Evolutionary conservation across 2,888 invertebrate genomes (phyloP), one percentile per base, ranked within the genome.

Genomic region (Autographa gamma): DNA sequence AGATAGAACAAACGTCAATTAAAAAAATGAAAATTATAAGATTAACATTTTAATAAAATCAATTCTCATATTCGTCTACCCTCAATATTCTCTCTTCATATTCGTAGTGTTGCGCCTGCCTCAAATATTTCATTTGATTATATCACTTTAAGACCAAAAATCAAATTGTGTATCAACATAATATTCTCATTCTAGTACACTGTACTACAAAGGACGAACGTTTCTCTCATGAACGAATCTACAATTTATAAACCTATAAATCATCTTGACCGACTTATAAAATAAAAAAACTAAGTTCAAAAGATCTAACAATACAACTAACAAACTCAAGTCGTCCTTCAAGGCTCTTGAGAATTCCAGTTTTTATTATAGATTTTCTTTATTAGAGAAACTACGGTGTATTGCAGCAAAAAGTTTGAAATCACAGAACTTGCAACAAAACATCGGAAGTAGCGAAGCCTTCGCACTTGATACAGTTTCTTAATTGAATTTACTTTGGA

Each of bases 401-500:
- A 70, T 25, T 60, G 58, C 41, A 52, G 52, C 60, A 69, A 65
- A 71, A 71, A 64, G 31, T 68, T 59, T 34, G 60, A 61, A 79
- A 74, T 74, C 69, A 54, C 59, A 38, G 59, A 63, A 43, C 56
- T 63, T 14, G 61, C 70, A 69, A 74, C 69, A 71, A 82, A 80
- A 82, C 80, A 79, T 68, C 34, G 63, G 59, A 60, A 77, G 48
- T 5, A 79, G 66, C 59, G 76, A 60, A 73, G 60, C n/a, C 18
- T 69, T 76, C 71, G 62, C 71, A 77, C 76, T 80, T 72, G 73
- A 73, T 74, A 82, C 77, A 67, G 72, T 80, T 80, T 76, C 83
- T 76, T 80, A 80, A 82, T 80, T 80, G 77, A 82, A 80, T 82
- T 82, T 80, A 74, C 80, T 80, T 80, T 76, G 38, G 65, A 38